Base-by-base conservation (phyloP, 2,888 invertebrate species). In the Loripinus fragilis region DNA sequence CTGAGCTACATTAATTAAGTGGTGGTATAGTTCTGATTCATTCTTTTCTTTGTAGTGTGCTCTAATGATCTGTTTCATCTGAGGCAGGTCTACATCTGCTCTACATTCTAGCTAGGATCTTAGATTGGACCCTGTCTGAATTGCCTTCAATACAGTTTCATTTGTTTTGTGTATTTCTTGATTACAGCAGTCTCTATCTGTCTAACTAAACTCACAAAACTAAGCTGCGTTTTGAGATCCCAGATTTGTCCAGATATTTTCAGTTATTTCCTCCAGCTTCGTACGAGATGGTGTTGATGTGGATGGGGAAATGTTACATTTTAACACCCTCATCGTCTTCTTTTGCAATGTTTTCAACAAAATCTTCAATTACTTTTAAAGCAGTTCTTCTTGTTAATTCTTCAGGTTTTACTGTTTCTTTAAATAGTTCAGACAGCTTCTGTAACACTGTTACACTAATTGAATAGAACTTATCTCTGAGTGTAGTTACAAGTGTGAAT, bases 41-140 rank as follows among this genome's bases (percentile, higher is more conserved):
- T 68, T 74, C 28, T 74, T 76, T 38, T 76, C 80, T n/a, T 67
- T 64, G 33, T 74, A 80, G 48, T 74, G 71, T 7, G 76, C 55
- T 17, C 68, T 28, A 2, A 71, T 45, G 17, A 78, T 68, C 15
- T 52, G 28, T 12, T 71, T 41, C 23, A 78, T 17, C 20, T 52
- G 25, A 52, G 25, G 20, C 7, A 74, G 15, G 17, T 71, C 50
- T 25, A 78, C 64, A 38, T 71, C 71, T 35, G 28, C 71, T 23
- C 71, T 42, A 23, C 76, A 69, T 41, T 71, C 74, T 5, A 73
- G 50, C 41, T 73, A 73, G n/a, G 28, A 55, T 38, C 75, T 69
- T 5, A 75, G 64, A 10, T 41, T 50, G 30, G 60, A 42, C 5
- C 41, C 30, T 2, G 74, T 28, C 38, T 35, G n/a, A 10, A 68